phyloP scores from a whole-genome alignment of 1,140 invertebrate species.

The Apis cerana region DNA sequence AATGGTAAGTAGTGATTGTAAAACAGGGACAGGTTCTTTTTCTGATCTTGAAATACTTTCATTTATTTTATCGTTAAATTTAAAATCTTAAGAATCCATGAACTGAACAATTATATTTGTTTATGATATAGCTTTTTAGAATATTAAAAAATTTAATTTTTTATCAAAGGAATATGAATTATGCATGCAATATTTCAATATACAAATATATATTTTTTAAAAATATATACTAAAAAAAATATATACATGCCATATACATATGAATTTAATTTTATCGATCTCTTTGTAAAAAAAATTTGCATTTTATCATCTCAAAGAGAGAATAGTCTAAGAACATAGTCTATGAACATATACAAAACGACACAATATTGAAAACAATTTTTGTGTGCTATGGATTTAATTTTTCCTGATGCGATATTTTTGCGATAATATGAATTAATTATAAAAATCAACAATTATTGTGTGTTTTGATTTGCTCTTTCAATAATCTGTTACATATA shows the following conservation, averaged over 20 bases:
- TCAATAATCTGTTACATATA: conserved; percentile 1
- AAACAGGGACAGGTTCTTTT: conserved; percentile 66
- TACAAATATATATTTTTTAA: neutral
- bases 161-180: conserved; percentile 16
- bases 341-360: conserved; percentile 25
- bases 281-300: neutral
- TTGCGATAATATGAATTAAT: neutral
- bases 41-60: conserved; percentile 51
- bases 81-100: conserved; percentile 77
- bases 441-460: conserved; percentile 14
- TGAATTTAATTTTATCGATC: conserved; percentile 46
- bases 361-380: conserved; percentile 6
- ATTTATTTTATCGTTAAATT: conserved; percentile 54
- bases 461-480: neutral
- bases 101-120: conserved; percentile 8
- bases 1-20: conserved; percentile 70
- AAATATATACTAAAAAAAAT: conserved; percentile 12
- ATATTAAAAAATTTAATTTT: neutral
- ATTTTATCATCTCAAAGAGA: conserved; percentile 1
- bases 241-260: conserved; percentile 61
- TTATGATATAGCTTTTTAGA: neutral
- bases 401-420: neutral
- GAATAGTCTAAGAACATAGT: conserved; percentile 17
- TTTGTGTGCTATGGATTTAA: neutral
- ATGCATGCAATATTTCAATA: conserved; percentile 19